Conservation (phyloP, 2,113 vertebrate genomes). For the Cheilinus undulatus region DNA sequence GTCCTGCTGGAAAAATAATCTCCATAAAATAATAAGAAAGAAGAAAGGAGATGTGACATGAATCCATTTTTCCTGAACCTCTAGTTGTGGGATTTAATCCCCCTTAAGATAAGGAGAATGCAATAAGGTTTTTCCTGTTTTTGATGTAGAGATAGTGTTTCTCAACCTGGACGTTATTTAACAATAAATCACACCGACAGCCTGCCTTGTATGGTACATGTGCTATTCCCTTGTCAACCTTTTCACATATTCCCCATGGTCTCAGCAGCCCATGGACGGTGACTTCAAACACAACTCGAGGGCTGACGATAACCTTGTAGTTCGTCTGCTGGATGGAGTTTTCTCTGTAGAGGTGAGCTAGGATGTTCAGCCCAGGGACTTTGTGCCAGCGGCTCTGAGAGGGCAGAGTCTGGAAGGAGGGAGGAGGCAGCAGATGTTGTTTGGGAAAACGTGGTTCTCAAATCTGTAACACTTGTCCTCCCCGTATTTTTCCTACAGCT, state of each 20-base stretch:
- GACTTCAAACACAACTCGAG: slow-evolving; percentile 33
- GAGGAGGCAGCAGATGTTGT: rapidly evolving
- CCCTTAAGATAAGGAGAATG: no score
- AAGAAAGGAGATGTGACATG: no score
- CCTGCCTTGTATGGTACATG: slow-evolving; percentile 67
- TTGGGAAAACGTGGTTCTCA: slow-evolving; percentile 79
- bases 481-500: slow-evolving; percentile 66
- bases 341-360: slow-evolving; percentile 73
- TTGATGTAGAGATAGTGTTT: no score
- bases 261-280: slow-evolving; percentile 65
- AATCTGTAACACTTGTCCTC: slow-evolving; percentile 70
- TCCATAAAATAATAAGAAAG: no score
- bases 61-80: no score
- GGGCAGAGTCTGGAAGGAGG: background rate
- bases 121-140: no score
- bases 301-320: slow-evolving; percentile 71
- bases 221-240: slow-evolving; percentile 41
- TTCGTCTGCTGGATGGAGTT: background rate
- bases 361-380: slow-evolving; percentile 76
- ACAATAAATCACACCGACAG: no score
- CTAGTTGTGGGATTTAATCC: no score
- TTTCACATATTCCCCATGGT: background rate
- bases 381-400: slow-evolving; percentile 55
- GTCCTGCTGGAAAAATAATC: no score
- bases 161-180: no score